phyloP scores from a whole-genome alignment of 2,113 vertebrate genomes.

The Sarotherodon lohbergeri region DNA sequence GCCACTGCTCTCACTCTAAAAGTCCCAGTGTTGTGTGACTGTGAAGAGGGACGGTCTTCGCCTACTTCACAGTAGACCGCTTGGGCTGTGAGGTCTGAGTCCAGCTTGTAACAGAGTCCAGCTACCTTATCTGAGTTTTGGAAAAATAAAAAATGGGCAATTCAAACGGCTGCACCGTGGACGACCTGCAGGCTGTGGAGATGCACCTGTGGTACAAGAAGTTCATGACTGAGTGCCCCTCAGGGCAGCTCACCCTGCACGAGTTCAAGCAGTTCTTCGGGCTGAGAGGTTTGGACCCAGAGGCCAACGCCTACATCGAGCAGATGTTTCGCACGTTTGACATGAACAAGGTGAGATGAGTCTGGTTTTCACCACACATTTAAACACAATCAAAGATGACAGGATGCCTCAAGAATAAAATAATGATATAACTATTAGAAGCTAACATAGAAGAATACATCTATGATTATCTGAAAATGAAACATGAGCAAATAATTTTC shows the following conservation, averaged over 20 bases:
- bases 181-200: constrained; percentile 86
- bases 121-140: background rate
- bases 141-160: constrained; percentile 75
- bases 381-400: background rate
- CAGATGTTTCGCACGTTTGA: constrained; percentile 94
- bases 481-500: background rate
- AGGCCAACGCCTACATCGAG: constrained; percentile 86
- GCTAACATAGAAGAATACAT: background rate
- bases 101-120: background rate
- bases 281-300: constrained; percentile 78
- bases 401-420: background rate
- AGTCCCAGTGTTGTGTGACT: constrained; percentile 62
- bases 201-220: constrained; percentile 95
- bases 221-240: constrained; percentile 90
- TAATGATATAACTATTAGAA: background rate
- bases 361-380: background rate
- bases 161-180: constrained; percentile 76
- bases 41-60: constrained; percentile 57
- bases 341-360: constrained; percentile 86
- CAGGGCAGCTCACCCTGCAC: constrained; percentile 86
- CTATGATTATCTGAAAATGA: background rate
- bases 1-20: background rate
- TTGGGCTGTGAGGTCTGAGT: constrained; percentile 13
- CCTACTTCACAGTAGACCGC: constrained; percentile 67
- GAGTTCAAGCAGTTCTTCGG: constrained; percentile 94